Evolutionary conservation across 2,797 vertebrate species (phyloP).

Genomic region (Chelon auratus): DNA sequence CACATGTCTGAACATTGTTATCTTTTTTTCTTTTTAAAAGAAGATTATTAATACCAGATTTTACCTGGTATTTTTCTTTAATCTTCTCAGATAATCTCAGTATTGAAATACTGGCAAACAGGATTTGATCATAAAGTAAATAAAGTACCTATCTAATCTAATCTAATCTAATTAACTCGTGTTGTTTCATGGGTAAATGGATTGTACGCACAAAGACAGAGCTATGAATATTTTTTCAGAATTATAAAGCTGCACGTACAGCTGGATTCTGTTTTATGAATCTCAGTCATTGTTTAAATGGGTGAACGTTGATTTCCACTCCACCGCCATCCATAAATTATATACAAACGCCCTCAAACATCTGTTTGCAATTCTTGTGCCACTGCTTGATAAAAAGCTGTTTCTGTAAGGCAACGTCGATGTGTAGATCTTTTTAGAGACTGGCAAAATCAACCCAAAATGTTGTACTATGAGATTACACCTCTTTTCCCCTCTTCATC

Average conservation of each 20-base stretch:
- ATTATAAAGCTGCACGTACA: background rate
- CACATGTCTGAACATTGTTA: background rate
- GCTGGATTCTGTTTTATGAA: background rate
- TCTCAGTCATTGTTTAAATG: background rate
- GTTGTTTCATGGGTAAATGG: no score
- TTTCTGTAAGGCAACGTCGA: background rate
- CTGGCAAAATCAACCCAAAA: background rate
- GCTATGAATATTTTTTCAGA: background rate
- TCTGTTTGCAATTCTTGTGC: background rate
- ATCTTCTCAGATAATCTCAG: background rate
- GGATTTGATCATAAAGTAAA: background rate
- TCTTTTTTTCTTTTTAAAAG: background rate
- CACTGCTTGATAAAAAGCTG: background rate
- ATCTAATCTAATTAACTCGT: background rate
- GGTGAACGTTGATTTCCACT: background rate
- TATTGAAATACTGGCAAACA: background rate
- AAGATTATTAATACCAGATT: background rate
- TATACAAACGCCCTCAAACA: background rate
- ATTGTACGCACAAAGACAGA: background rate
- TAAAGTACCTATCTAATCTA: background rate
- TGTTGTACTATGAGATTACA: background rate
- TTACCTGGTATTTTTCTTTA: background rate
- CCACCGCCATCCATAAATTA: no score
- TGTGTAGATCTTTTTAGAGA: background rate
- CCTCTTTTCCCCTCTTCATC: conserved; percentile 1